Percentiles rank a stretch among this genome's conserved stretches.
Conservation (phyloP, 2,888 invertebrate genomes). For the Leucania comma region DNA sequence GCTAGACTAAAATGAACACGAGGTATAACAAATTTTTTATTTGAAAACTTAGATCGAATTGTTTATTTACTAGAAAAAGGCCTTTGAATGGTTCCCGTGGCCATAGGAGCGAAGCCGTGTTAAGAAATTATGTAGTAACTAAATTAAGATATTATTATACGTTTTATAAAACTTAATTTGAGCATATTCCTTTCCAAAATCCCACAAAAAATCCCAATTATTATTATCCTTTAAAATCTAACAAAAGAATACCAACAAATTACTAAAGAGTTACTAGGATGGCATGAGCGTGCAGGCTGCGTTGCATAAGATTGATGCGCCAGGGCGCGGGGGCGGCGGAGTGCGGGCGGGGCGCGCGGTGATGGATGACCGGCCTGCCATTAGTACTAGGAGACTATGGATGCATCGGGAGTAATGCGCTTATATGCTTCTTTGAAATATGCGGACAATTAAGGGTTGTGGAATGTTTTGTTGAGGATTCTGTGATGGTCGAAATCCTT, state of each 20-base stretch:
- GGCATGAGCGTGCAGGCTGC: conserved; percentile 78
- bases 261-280: conserved; percentile 75
- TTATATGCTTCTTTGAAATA: conserved; percentile 57
- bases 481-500: background rate
- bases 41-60: no score
- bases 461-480: conserved; percentile 41
- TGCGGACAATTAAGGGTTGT: conserved; percentile 53
- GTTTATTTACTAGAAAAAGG: no score
- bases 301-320: conserved; percentile 85
- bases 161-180: background rate
- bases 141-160: background rate
- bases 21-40: no score
- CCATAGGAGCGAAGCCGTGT: no score
- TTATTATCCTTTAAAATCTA: conserved; percentile 20
- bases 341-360: conserved; percentile 64
- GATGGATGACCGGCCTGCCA: conserved; percentile 78
- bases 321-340: conserved; percentile 62
- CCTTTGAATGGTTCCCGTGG: no score
- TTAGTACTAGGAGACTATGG: conserved; percentile 70
- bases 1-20: no score
- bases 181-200: background rate
- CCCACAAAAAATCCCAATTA: background rate
- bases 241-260: conserved; percentile 65
- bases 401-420: conserved; percentile 66
- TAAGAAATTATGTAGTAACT: no score